Conservation (phyloP, 2,888 invertebrate species). For the Nysson spinosus region DNA sequence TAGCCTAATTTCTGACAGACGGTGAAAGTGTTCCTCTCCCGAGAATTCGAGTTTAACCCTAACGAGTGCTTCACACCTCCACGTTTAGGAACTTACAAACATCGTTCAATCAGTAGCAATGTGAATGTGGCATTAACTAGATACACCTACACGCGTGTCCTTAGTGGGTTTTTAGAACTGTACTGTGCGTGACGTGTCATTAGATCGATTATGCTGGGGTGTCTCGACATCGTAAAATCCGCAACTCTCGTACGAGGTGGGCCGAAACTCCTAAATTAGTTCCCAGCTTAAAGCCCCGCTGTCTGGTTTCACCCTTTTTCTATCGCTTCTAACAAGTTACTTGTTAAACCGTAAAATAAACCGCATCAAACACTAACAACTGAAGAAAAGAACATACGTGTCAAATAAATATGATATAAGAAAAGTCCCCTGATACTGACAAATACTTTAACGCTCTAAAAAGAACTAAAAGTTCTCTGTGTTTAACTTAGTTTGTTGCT, state of each 20-base stretch:
- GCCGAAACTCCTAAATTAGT: neutral
- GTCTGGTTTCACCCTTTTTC: no score
- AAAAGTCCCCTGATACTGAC: no score
- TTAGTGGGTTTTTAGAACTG: neutral
- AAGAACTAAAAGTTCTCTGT: no score
- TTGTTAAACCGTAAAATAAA: no score
- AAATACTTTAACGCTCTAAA: no score
- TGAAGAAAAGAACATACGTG: no score
- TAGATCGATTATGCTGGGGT: slow-evolving; percentile 36
- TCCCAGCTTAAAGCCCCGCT: no score
- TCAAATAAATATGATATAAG: no score
- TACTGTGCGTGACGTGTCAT: slow-evolving; percentile 19
- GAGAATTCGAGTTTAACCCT: slow-evolving; percentile 37
- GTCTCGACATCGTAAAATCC: neutral
- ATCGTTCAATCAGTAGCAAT: slow-evolving; percentile 9
- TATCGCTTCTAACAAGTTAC: no score
- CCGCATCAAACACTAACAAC: no score
- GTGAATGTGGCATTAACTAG: neutral
- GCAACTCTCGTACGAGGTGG: neutral
- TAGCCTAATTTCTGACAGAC: neutral
- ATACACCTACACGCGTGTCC: neutral
- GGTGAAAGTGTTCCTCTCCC: neutral
- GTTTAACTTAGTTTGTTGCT: no score
- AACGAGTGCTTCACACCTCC: slow-evolving; percentile 50
- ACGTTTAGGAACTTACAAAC: slow-evolving; percentile 46